phyloP scores from a whole-genome alignment of 2,113 vertebrate genomes.

The Chamaea fasciata region DNA sequence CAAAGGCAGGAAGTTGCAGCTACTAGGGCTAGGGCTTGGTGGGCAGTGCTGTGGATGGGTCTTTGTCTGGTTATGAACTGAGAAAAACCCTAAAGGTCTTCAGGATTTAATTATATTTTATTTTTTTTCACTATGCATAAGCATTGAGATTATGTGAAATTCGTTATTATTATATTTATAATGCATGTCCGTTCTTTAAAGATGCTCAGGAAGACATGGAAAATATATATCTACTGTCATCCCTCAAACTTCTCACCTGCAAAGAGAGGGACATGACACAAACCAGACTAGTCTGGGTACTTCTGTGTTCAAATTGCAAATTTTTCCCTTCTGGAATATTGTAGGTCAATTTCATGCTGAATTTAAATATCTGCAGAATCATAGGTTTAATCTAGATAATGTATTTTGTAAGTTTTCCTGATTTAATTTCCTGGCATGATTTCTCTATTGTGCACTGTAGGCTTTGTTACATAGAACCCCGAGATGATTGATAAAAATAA shows the following conservation, averaged over 20 bases:
- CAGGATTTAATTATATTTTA: neutral
- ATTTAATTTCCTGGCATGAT: slow-evolving; percentile 31
- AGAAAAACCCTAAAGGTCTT: neutral
- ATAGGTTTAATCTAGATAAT: slow-evolving; percentile 17
- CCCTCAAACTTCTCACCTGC: neutral
- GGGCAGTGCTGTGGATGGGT: neutral
- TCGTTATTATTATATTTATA: neutral
- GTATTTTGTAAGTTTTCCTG: neutral
- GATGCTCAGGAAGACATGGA: neutral
- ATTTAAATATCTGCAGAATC: slow-evolving; percentile 53
- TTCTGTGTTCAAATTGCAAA: neutral
- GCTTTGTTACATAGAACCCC: neutral
- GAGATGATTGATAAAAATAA: slow-evolving; percentile 31
- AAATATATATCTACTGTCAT: neutral
- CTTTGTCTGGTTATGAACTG: neutral
- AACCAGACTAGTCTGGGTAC: neutral
- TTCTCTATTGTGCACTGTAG: neutral
- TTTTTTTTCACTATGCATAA: neutral
- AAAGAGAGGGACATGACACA: neutral
- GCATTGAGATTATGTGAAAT: neutral
- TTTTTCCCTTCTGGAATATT: neutral
- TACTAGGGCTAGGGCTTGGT: neutral
- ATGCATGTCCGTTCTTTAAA: neutral
- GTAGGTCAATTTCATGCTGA: neutral
- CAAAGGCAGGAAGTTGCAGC: neutral